Evolutionary conservation across 2,888 invertebrate genomes (phyloP).

Genomic region (Pristionchus mayeri): DNA sequence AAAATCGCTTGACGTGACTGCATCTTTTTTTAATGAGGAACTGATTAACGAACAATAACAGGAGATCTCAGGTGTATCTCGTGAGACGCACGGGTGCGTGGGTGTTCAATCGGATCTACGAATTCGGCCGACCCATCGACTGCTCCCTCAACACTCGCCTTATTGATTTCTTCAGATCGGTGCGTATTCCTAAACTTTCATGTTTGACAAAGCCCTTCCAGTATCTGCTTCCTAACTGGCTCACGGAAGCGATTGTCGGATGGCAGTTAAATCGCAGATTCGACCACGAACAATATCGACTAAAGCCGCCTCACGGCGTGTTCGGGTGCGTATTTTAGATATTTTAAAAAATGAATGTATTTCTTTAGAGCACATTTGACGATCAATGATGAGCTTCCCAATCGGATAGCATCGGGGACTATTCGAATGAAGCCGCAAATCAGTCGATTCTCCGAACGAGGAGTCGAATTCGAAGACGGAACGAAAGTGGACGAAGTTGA

Average conservation of each 20-base stretch:
- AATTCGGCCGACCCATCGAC: conserved; percentile 69
- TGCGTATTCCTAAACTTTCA: background rate
- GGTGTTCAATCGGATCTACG: conserved; percentile 78
- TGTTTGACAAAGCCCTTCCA: background rate
- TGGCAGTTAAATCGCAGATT: conserved; percentile 55
- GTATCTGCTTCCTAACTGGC: background rate
- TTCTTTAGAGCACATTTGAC: conserved; percentile 66
- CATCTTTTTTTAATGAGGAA: too few relatives aligned
- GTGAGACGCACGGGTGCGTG: conserved; percentile 79
- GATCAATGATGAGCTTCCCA: conserved; percentile 79
- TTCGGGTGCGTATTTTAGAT: conserved; percentile 51
- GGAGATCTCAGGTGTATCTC: conserved; percentile 78
- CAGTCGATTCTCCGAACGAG: conserved; percentile 61
- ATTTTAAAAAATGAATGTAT: background rate
- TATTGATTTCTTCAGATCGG: conserved; percentile 14
- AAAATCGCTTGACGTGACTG: too few relatives aligned
- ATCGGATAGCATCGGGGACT: conserved; percentile 77
- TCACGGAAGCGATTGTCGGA: background rate
- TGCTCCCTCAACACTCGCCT: conserved; percentile 59
- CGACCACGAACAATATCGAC: conserved; percentile 77
- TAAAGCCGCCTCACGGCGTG: conserved; percentile 76
- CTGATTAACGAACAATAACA: too few relatives aligned
- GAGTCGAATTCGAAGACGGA: conserved; percentile 68
- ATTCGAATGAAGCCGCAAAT: conserved; percentile 67
- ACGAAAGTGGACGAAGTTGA: conserved; percentile 58